Percentiles rank a stretch among this genome's conserved stretches.
Conservation (phyloP, 2,113 vertebrate genomes). For the Alethe castanea region DNA sequence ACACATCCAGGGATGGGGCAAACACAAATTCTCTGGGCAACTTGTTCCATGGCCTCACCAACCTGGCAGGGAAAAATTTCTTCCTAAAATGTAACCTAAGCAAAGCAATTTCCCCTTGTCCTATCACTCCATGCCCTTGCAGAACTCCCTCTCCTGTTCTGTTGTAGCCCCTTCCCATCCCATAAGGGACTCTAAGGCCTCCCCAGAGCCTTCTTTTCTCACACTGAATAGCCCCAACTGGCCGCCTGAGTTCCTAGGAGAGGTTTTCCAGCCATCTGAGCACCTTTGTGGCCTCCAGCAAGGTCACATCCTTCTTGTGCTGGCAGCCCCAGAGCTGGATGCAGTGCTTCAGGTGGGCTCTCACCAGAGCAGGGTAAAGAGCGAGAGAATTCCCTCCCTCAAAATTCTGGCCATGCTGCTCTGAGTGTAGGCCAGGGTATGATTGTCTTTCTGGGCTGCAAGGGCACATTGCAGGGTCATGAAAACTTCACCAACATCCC, state of each 20-base stretch:
- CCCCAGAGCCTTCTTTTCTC: background rate
- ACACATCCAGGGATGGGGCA: background rate
- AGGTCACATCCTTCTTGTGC: rapidly evolving
- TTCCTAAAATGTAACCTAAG: background rate
- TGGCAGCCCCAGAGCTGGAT: background rate
- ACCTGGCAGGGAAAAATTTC: background rate
- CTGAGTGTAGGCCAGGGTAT: background rate
- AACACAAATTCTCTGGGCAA: background rate
- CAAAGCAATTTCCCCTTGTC: background rate
- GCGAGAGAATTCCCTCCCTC: background rate
- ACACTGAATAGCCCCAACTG: rapidly evolving
- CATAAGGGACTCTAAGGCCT: background rate
- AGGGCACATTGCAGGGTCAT: background rate
- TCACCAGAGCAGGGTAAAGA: too few relatives aligned
- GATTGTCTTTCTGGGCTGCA: background rate
- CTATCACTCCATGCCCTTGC: background rate
- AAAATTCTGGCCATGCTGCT: background rate
- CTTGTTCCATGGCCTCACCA: background rate
- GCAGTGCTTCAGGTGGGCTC: background rate
- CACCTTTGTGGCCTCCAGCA: background rate
- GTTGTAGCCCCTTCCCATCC: background rate
- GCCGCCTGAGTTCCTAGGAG: background rate
- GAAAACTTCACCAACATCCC: background rate
- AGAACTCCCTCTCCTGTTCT: background rate
- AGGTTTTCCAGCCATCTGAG: background rate